These are phyloP conservation scores for Cairina moschata DNA, from an alignment of 2,113 vertebrate genomes.

Conservation along the genomic window DNA sequence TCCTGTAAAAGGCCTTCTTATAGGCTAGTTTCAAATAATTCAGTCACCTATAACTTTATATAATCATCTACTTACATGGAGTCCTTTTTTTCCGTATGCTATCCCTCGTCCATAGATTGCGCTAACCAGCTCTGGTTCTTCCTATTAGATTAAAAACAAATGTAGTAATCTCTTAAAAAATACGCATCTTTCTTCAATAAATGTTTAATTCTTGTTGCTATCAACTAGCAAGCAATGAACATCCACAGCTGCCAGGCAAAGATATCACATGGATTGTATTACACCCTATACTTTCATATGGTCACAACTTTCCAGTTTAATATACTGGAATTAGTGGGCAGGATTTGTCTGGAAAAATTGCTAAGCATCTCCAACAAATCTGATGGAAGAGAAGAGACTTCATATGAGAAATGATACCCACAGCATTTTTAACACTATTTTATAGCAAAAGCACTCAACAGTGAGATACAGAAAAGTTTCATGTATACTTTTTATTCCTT, in stretches of 20 bases:
- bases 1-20: neutral
- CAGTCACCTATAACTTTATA: neutral
- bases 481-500: neutral
- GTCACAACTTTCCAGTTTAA: neutral
- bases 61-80: conserved; percentile 85
- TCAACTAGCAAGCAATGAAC: neutral
- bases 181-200: neutral
- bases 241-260: neutral
- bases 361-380: neutral
- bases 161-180: neutral
- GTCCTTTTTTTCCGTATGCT: conserved; percentile 95
- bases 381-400: neutral
- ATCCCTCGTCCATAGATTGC: conserved; percentile 97
- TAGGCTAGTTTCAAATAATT: neutral
- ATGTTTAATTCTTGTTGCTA: neutral
- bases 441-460: neutral
- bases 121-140: conserved; percentile 94
- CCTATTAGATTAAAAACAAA: conserved; percentile 80
- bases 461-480: neutral
- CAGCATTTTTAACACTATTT: neutral
- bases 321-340: conserved; percentile 4
- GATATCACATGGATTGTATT: neutral
- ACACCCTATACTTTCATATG: neutral
- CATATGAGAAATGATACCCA: neutral
- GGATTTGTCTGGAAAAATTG: neutral